Evolutionary conservation across 2,113 vertebrate species (phyloP), one percentile per base, ranked within the genome.

Genomic region (Marcusenius ussheri): DNA sequence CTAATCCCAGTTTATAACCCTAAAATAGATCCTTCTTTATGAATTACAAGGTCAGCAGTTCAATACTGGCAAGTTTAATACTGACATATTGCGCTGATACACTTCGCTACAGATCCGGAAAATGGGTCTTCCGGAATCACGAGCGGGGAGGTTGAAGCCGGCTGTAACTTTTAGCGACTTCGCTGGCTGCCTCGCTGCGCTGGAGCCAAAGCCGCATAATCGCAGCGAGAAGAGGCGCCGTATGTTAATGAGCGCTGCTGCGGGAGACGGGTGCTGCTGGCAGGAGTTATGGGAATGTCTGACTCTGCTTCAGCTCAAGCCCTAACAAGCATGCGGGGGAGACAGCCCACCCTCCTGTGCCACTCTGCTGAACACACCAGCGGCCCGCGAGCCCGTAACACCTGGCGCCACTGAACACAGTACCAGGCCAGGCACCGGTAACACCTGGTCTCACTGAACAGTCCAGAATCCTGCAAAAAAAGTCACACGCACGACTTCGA

Each of bases 281-380:
- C 95, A 94, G 94, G 91, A 92, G 91, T 92, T 93, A 94, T 94
- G 93, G 93, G 93, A 95, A 95, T 94, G 92, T 93, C 94, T 94
- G 93, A 93, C 95, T 96, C 94, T 95, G 94, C 94, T 95, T 95
- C 94, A 91, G 93, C 94, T 95, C 95, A 95, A 95, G 94, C 94
- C 94, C 93, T 93, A 95, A 95, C 95, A 95, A 94, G 94, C 94
- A 95, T 91, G 90, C 91, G 93, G 89, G 87, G 83, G 80, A 93
- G 92, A 94, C 94, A 83, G 80, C 84, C 89, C 62, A 84, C 47
- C 45, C 27, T 49, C 85, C 42, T 90, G 19, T n/a, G n/a, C n/a
- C 46, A 87, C 45, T 53, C 51, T 83, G 51, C 9, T 62, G n/a
- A 88, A 53, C 77, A 83, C 31, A 84, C 35, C 89, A 8, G 35